Base-by-base conservation (phyloP, 2,888 invertebrate genomes). In the Nymphalis urticae region DNA sequence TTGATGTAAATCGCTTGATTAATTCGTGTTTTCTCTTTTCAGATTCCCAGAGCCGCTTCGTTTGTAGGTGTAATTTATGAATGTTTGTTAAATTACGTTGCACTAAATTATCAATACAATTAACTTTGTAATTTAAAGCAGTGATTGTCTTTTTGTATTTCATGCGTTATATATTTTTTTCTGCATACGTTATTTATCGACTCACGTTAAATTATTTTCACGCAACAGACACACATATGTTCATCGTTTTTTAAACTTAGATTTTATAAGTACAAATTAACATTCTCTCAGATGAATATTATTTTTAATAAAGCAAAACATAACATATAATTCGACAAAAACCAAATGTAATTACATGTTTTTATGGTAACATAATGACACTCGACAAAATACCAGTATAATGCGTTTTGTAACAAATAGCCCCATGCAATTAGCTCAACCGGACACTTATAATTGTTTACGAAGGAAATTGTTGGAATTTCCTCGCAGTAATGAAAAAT, bases 381-480 rank as follows among this genome's bases (percentile, higher is more conserved):
- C n/a, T 19, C n/a, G 21, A 59, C 48, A 61, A 54, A 66, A 48
- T 61, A 17, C 9, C 19, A 60, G 62, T 61, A 65, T 47, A 69
- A 66, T 69, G 60, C 69, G 54, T 56, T 66, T 61, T 58, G 60
- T 72, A 73, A 73, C 73, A 73, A 73, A 73, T 76, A 77, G 77
- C 74, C 36, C 56, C 70, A 66, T 24, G 79, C 79, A 85, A 85
- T 87, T 86, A 87, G 79, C 78, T 68, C 71, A 80, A 80, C 82
- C 83, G 85, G 87, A 85, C 82, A 81, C 80, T 80, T 85, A 84
- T 86, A 89, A 90, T 87, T 90, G 89, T 89, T 88, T 88, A 87
- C 88, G 80, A 82, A 80, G 77, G 78, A 80, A 82, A 84, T 80
- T 78, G 76, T 75, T 76, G 76, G 78, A 80, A 80, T 82, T 82